phyloP scores from a whole-genome alignment of 2,797 vertebrate species.

The Channallabes apus region DNA sequence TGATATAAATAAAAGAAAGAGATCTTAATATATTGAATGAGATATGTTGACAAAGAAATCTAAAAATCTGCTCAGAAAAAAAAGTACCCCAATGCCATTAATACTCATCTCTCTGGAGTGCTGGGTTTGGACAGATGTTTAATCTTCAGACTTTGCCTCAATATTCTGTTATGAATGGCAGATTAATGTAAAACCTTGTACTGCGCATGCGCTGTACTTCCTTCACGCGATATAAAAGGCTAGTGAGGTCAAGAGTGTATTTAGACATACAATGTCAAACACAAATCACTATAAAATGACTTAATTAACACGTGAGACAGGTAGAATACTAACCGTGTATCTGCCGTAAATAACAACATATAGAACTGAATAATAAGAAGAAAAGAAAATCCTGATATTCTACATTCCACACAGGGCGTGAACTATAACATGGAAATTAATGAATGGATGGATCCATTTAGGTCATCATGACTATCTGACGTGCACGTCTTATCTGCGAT shows the following conservation, averaged over 20 bases:
- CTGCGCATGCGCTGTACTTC: neutral
- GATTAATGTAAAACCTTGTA: conserved; percentile 2
- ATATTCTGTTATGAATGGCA: neutral
- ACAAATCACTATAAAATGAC: neutral
- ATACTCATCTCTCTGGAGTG: conserved; percentile 18
- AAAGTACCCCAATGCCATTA: neutral
- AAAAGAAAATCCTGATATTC: conserved; percentile 34
- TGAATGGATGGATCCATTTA: neutral
- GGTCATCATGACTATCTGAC: neutral
- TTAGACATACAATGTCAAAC: neutral
- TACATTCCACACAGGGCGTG: conserved; percentile 45
- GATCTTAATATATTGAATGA: neutral
- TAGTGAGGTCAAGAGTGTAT: neutral
- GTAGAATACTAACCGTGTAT: neutral
- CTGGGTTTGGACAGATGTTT: conserved; percentile 30
- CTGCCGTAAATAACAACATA: neutral
- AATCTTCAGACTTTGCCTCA: conserved; percentile 26
- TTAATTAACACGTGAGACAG: neutral
- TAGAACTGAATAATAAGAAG: neutral
- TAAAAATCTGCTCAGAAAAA: neutral
- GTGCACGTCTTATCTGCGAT: neutral
- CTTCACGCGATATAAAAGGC: neutral
- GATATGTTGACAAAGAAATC: neutral
- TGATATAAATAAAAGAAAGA: neutral
- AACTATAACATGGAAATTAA: neutral